Conservation (phyloP, 2,113 vertebrate species). For the Rhegmatorhina hoffmannsi region DNA sequence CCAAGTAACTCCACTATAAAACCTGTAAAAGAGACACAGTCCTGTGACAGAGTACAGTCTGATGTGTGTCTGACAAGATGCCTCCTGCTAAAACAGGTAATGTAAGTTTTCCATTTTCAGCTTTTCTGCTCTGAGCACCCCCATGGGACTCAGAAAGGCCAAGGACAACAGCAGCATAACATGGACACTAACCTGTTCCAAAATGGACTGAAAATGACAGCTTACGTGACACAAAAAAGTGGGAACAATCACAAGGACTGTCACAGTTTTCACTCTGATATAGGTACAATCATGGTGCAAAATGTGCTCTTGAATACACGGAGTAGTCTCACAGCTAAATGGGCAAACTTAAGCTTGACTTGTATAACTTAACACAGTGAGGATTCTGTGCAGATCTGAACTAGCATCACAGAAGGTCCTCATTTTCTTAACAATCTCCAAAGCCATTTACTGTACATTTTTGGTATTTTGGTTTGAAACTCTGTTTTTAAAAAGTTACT, state of each 20-base stretch:
- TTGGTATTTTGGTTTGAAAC: background rate
- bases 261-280: background rate
- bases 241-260: background rate
- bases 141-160: background rate
- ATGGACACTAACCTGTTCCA: accelerated
- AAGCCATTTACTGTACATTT: background rate
- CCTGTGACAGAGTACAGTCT: background rate
- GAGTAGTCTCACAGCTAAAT: background rate
- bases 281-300: background rate
- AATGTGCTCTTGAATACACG: background rate
- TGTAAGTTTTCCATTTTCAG: background rate
- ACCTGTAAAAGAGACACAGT: background rate
- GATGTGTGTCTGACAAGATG: background rate
- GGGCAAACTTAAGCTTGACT: background rate
- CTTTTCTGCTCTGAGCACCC: background rate
- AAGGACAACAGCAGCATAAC: background rate
- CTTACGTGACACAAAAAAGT: background rate
- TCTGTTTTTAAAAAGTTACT: background rate
- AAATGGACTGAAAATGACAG: background rate
- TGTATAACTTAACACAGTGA: background rate
- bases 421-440: background rate
- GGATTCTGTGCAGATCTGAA: background rate
- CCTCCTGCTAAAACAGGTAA: background rate
- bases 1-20: background rate
- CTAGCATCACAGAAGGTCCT: background rate